These are phyloP conservation scores for Hippocampus guttulatus DNA, from an alignment of 2,113 vertebrate genomes.

Conservation along the genomic window DNA sequence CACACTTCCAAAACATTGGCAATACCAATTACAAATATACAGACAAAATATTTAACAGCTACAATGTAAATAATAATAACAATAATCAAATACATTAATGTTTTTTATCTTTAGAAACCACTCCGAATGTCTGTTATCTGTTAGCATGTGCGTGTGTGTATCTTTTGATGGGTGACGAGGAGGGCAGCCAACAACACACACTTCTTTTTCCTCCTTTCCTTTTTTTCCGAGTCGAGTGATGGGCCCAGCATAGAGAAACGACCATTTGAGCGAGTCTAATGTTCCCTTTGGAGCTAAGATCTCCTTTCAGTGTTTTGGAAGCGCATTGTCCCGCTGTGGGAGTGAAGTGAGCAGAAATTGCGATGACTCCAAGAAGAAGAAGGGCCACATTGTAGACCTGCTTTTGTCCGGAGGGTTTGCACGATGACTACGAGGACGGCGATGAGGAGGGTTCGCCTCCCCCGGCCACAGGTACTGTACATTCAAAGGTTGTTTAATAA, in stretches of 20 bases:
- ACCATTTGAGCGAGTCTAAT: constrained; percentile 50
- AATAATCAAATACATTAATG: no score
- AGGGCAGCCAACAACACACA: constrained; percentile 52
- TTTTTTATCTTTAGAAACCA: no score
- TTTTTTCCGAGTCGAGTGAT: constrained; percentile 51
- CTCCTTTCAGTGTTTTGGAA: constrained; percentile 68
- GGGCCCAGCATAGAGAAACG: constrained; percentile 53
- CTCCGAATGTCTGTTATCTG: no score
- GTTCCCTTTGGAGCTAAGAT: constrained; percentile 56
- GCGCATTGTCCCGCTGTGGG: constrained; percentile 62
- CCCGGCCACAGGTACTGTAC: constrained; percentile 18
- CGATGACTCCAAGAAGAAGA: constrained; percentile 58
- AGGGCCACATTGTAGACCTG: constrained; percentile 58
- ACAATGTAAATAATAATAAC: no score
- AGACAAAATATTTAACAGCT: no score
- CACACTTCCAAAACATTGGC: no score
- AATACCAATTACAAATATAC: no score
- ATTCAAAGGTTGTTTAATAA: background rate
- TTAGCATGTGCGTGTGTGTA: background rate
- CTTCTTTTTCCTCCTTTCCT: constrained; percentile 2
- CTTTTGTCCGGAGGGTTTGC: constrained; percentile 39
- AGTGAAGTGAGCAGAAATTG: constrained; percentile 58
- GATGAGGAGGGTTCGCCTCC: constrained; percentile 26
- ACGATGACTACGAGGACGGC: constrained; percentile 35
- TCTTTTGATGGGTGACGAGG: constrained; percentile 51